phyloP scores from a whole-genome alignment of 1,140 invertebrate genomes.

The Euwallacea fornicatus region DNA sequence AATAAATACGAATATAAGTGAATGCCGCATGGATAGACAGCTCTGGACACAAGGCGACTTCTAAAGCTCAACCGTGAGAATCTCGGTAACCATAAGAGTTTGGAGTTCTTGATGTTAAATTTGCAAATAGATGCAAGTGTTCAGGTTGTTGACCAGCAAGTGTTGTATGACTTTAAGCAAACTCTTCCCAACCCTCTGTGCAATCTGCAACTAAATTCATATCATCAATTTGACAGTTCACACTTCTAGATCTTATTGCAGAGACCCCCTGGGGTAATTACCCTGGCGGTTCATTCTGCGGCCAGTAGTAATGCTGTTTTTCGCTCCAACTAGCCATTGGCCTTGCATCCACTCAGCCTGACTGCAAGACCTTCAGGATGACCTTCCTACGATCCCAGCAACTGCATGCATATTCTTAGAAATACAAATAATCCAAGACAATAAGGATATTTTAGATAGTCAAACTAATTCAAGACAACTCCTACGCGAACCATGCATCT shows the following conservation, averaged over 20 bases:
- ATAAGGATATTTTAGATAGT: constrained; percentile 2
- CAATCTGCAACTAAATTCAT: constrained; percentile 44
- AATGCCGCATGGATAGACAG: too few relatives aligned
- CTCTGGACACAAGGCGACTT: too few relatives aligned
- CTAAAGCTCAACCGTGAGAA: too few relatives aligned
- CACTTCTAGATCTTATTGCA: neutral
- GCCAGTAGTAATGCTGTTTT: neutral
- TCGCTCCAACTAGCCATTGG: neutral
- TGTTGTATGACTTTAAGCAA: constrained; percentile 46
- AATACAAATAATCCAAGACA: neutral
- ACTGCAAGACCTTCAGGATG: neutral
- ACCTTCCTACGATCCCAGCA: neutral
- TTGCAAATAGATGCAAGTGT: constrained; percentile 5
- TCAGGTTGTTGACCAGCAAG: constrained; percentile 44
- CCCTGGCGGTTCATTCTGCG: neutral
- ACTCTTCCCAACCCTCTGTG: constrained; percentile 44
- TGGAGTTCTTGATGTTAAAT: neutral
- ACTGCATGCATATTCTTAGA: neutral
- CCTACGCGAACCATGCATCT: neutral
- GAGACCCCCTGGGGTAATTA: neutral
- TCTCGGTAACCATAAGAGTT: neutral
- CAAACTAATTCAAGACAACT: neutral
- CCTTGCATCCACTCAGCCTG: neutral
- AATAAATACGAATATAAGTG: too few relatives aligned
- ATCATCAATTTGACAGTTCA: constrained; percentile 32